Evolutionary conservation across 1,140 invertebrate genomes (phyloP), one percentile per base, ranked within the genome.

Genomic region (Macrobrachium rosenbergii): DNA sequence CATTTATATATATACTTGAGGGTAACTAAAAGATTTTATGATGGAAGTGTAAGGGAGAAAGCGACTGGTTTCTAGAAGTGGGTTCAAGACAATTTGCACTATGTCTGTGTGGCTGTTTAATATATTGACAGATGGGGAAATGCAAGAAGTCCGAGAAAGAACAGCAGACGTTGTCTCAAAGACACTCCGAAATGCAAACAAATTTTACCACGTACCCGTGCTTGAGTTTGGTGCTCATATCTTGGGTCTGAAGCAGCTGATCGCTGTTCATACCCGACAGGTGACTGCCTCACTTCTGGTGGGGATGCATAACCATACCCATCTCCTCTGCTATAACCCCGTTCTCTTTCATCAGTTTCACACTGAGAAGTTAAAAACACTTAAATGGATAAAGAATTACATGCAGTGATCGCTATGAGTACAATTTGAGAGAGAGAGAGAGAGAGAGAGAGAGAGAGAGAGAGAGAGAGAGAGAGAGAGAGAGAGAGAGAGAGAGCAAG

Each of bases 221-320:
- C 43, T 17, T 21, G 52, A n/a, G 78, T 69, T 45, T 79, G 52
- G 12, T 75, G 78, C 3, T 87, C 84, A 64, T 81, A 76, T 45
- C 76, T 28, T 52, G 58, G 67, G 1, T 72, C 67, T 23, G 23
- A 37, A 37, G 67, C 23, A 72, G 37, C 16, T 52, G 52, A 5
- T 37, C 67, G 23, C 10, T 72, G 67, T 37, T 72, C 67, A 23
- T 72, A 72, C 10, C 67, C 69, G 11, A 77, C 63, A 21, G 59
- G 37, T 0, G 67, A 67, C 58, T 80, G 84, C n/a, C 79, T 78
- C 10, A 63, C 67, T 67, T 87, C 84, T 11, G 63, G 52, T 11
- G 84, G 84, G 11, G 84, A 43, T 3, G 78, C 78, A 52, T 87
- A 87, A 5, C 84, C 84, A 76, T 87, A 87, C 10, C 84, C 84